These are phyloP conservation scores for Physocephala rufipes DNA, from an alignment of 2,888 invertebrate species.

Conservation along the genomic window DNA sequence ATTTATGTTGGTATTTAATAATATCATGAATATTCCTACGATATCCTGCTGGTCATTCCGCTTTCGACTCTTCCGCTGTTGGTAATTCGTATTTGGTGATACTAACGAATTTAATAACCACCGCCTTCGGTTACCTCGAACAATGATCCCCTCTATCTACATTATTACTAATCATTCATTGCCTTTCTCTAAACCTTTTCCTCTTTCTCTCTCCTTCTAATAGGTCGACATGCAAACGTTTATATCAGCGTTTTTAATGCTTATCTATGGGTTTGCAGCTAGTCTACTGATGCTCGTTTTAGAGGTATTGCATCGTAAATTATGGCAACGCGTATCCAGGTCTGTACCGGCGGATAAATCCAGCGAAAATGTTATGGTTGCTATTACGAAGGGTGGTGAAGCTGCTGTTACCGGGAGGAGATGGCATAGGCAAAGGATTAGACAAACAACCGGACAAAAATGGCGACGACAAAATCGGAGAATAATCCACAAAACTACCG, in stretches of 20 bases:
- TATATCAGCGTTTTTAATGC: constrained; percentile 69
- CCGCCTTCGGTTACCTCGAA: background rate
- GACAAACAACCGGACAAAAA: background rate
- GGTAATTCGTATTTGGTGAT: too few species aligned
- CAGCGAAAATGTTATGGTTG: background rate
- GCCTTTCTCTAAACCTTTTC: constrained; percentile 14
- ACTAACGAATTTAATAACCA: too few species aligned
- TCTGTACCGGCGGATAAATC: background rate
- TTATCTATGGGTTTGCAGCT: constrained; percentile 67
- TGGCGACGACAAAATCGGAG: background rate
- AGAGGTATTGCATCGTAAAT: constrained; percentile 56
- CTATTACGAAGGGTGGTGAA: background rate
- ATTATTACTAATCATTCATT: background rate
- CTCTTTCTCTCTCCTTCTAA: constrained; percentile 2
- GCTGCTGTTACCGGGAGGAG: background rate
- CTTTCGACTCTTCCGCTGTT: too few species aligned
- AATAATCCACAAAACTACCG: background rate
- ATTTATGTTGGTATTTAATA: too few species aligned
- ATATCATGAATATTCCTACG: too few species aligned
- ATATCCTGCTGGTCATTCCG: too few species aligned
- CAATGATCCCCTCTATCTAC: background rate
- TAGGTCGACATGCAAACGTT: constrained; percentile 71
- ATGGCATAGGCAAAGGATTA: background rate
- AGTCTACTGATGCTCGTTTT: constrained; percentile 54
- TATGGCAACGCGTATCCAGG: constrained; percentile 49